phyloP scores from a whole-genome alignment of 2,797 vertebrate genomes.

The Triplophysa bombifrons region DNA sequence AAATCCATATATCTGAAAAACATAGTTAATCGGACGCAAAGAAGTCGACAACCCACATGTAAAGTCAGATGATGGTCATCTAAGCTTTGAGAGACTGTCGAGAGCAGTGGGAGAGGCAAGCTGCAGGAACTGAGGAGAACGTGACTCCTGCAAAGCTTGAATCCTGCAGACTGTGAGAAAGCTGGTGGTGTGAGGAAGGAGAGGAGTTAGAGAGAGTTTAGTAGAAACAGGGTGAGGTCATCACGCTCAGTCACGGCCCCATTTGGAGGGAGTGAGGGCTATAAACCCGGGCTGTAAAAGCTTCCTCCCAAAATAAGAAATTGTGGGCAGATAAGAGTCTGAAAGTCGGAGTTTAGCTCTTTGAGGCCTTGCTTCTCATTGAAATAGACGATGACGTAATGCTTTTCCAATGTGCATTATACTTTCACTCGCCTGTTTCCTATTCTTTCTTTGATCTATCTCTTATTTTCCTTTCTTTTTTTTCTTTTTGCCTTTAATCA shows the following conservation, averaged over 20 bases:
- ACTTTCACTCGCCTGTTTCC: slow-evolving; percentile 16
- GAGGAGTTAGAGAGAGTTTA: slow-evolving; percentile 43
- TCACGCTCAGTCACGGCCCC: slow-evolving; percentile 59
- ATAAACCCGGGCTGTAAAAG: slow-evolving; percentile 57
- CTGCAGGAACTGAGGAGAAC: slow-evolving; percentile 35
- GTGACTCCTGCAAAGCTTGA: slow-evolving; percentile 69
- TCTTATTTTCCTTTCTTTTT: neutral
- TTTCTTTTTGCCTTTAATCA: neutral
- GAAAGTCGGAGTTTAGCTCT: slow-evolving; percentile 10
- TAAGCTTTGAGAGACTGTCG: slow-evolving; percentile 8
- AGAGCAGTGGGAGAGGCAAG: neutral
- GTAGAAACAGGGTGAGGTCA: slow-evolving; percentile 64
- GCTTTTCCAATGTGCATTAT: slow-evolving; percentile 26
- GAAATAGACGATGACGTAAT: slow-evolving; percentile 46
- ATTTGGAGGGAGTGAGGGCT: slow-evolving; percentile 41
- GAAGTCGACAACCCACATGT: slow-evolving; percentile 20
- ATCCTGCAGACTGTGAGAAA: slow-evolving; percentile 29
- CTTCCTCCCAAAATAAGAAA: slow-evolving; percentile 54
- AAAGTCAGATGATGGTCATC: slow-evolving; percentile 16
- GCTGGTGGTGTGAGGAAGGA: slow-evolving; percentile 24
- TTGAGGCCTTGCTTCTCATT: slow-evolving; percentile 14
- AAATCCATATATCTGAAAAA: neutral
- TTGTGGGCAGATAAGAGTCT: slow-evolving; percentile 51
- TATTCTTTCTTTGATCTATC: neutral
- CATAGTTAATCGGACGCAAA: neutral